Conservation (phyloP, 2,113 vertebrate genomes). For the Neotragus moschatus region DNA sequence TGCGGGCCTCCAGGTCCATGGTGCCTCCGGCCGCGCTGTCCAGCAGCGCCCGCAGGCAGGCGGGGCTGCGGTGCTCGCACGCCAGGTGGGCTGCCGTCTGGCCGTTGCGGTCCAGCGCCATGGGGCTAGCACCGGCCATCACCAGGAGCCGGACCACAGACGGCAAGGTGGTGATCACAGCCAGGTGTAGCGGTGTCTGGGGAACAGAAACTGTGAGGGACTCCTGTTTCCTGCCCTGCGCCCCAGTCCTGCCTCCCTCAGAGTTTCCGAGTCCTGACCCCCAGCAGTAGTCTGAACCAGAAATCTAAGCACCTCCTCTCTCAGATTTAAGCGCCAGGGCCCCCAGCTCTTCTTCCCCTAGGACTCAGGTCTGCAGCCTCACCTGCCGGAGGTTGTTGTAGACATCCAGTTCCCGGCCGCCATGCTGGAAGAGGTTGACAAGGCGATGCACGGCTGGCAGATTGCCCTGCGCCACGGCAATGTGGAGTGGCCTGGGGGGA, state of each 20-base stretch:
- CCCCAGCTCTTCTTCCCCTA: background rate
- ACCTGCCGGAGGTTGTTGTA: constrained; percentile 93
- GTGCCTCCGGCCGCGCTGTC: constrained; percentile 42
- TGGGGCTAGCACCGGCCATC: constrained; percentile 81
- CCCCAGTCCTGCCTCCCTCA: background rate
- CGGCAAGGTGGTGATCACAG: constrained; percentile 87
- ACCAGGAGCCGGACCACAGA: constrained; percentile 82
- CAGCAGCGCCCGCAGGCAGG: constrained; percentile 83
- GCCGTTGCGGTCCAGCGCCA: constrained; percentile 87
- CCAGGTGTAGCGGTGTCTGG: constrained; percentile 91
- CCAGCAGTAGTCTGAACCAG: background rate
- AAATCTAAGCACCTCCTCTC: background rate
- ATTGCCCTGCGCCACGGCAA: constrained; percentile 88
- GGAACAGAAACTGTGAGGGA: background rate
- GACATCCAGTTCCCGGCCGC: constrained; percentile 80
- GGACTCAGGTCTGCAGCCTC: constrained; percentile 20
- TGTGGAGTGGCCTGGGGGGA: constrained; percentile 86
- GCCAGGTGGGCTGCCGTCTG: constrained; percentile 88
- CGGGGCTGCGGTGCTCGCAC: constrained; percentile 84
- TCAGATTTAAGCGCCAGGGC: background rate
- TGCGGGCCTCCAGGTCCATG: constrained; percentile 84
- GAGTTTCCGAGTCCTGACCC: background rate
- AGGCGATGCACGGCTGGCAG: constrained; percentile 72
- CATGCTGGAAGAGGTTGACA: constrained; percentile 78
- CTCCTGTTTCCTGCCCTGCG: rapidly evolving